Conservation (phyloP, 2,797 vertebrate species). For the Malacoctenus gilli region DNA sequence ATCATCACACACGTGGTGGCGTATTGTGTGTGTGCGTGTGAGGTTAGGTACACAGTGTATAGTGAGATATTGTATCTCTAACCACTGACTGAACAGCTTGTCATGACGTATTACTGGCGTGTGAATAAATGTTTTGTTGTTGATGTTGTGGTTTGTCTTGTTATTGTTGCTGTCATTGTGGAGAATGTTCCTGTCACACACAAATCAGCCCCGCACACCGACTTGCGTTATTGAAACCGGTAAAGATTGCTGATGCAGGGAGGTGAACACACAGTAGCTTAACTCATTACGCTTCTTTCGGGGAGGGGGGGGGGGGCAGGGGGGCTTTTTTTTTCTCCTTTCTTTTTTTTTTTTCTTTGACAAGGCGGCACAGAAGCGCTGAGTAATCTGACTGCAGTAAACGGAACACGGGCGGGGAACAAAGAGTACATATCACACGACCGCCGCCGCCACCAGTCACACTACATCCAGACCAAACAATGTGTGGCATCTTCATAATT, state of each 20-base stretch:
- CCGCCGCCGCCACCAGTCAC: constrained; percentile 49
- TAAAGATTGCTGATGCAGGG: constrained; percentile 63
- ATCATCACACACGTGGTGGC: constrained; percentile 6
- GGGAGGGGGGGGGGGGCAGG: no score
- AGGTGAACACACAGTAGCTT: constrained; percentile 51
- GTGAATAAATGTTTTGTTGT: constrained; percentile 52
- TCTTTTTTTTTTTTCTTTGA: constrained; percentile 43
- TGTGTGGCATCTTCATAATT: constrained; percentile 36
- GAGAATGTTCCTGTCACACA: constrained; percentile 52
- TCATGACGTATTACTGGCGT: constrained; percentile 44
- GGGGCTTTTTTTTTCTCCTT: not conserved
- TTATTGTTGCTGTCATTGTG: constrained; percentile 44
- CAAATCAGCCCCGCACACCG: constrained; percentile 42
- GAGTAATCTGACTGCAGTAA: constrained; percentile 73
- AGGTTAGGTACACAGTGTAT: constrained; percentile 18
- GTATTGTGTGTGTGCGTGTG: constrained; percentile 1
- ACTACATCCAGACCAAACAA: constrained; percentile 13
- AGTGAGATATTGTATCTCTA: constrained; percentile 29
- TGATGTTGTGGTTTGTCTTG: constrained; percentile 50
- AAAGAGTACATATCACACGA: constrained; percentile 31
- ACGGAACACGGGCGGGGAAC: constrained; percentile 38
- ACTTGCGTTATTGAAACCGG: constrained; percentile 57
- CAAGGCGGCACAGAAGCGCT: constrained; percentile 67
- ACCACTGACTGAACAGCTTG: constrained; percentile 39
- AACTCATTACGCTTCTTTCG: constrained; percentile 56